Percentiles rank a stretch among this genome's conserved stretches.
phyloP scores from a whole-genome alignment of 2,888 invertebrate genomes.

The Tetranychus truncatus region DNA sequence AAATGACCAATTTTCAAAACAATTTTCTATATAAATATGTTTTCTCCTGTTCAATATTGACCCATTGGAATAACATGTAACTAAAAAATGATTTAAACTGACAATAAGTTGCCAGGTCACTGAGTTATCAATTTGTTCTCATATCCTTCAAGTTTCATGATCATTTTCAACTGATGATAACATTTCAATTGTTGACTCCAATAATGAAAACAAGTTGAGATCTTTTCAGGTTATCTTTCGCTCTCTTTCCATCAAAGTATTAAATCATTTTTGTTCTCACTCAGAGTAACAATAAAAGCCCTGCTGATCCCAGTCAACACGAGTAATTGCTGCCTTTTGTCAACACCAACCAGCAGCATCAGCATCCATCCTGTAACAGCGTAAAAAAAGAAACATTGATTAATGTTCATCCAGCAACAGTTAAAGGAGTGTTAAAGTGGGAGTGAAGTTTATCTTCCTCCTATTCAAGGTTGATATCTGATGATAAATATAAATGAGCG shows the following conservation, averaged over 20 bases:
- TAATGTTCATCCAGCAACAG: background rate
- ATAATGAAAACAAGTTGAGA: background rate
- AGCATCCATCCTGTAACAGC: background rate
- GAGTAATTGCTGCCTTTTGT: background rate
- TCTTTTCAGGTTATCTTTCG: background rate
- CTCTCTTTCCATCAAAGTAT: background rate
- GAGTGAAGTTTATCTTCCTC: background rate
- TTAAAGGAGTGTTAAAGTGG: background rate
- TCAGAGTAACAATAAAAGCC: background rate
- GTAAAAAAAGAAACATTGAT: background rate
- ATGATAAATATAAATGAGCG: too few species aligned
- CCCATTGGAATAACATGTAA: too few species aligned
- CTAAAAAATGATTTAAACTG: background rate
- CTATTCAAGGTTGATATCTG: too few species aligned
- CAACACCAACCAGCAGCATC: background rate
- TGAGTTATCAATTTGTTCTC: background rate
- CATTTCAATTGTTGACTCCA: too few species aligned
- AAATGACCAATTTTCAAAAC: background rate
- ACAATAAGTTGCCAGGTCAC: background rate
- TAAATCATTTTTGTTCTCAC: background rate
- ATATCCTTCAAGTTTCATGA: background rate
- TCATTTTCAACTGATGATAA: background rate
- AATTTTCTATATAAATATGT: too few species aligned
- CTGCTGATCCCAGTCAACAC: background rate
- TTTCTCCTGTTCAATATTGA: too few species aligned